Percentiles rank a stretch among this genome's conserved stretches.
phyloP scores from a whole-genome alignment of 1,140 invertebrate species.

The Drosophila varians region DNA sequence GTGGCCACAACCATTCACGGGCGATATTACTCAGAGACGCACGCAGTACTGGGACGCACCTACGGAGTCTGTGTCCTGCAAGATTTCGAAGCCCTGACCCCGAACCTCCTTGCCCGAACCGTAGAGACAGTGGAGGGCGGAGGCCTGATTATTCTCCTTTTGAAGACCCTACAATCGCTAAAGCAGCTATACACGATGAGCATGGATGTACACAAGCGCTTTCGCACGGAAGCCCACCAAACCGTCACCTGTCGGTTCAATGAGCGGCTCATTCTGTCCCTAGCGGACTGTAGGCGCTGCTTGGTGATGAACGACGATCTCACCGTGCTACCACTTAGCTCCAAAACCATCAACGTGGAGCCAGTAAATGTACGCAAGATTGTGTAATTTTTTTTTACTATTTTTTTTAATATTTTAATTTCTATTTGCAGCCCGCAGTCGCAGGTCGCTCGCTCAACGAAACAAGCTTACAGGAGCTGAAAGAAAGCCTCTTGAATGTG shows the following conservation, averaged over 20 bases:
- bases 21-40: conserved; percentile 98
- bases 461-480: conserved; percentile 88
- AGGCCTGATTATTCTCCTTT: conserved; percentile 94
- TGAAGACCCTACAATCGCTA: conserved; percentile 94
- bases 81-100: conserved; percentile 99
- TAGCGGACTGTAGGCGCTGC: conserved; percentile 94
- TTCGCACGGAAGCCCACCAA: conserved; percentile 96
- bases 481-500: conserved; percentile 90
- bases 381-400: too few relatives aligned
- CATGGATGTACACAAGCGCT: conserved; percentile 99
- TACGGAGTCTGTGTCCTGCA: conserved; percentile 98
- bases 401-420: conserved; percentile 6
- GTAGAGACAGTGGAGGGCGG: conserved; percentile 99
- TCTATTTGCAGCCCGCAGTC: conserved; percentile 37
- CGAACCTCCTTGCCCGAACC: conserved; percentile 98
- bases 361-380: conserved; percentile 86
- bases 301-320: conserved; percentile 97
- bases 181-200: conserved; percentile 98
- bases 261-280: conserved; percentile 96
- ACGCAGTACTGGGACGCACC: conserved; percentile 98
- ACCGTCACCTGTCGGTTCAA: conserved; percentile 98
- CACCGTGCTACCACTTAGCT: conserved; percentile 96
- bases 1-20: conserved; percentile 98
- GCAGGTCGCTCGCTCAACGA: conserved; percentile 83
- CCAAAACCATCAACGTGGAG: conserved; percentile 91